Evolutionary conservation across 2,888 invertebrate genomes (phyloP), one percentile per base, ranked within the genome.

Genomic region (Trachelus tabidus): DNA sequence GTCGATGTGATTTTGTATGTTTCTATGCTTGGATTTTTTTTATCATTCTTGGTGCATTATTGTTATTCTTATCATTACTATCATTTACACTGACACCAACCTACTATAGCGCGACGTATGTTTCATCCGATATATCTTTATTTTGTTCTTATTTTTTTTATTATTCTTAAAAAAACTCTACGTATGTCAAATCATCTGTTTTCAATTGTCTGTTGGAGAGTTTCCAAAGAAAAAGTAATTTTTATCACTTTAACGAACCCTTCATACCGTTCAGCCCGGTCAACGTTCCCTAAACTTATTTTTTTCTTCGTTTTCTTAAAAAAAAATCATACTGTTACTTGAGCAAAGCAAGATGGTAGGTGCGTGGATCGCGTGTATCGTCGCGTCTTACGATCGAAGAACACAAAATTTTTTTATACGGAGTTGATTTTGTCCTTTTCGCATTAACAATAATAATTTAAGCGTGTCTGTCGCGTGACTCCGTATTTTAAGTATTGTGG

Each of bases 141-240:
- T 75, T 75, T 80, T 79, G 77, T 80, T 71, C 69, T 77, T 34
- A 33, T 68, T 6, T 30, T 69, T n/a, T 33, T 34, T 69, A n/a
- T 75, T 12, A 23, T 30, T 34, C 34, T 34, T n/a, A 2, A 9
- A 23, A 6, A 56, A 56, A 23, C 23, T 40, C 15, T 37, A 40
- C 2, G 0, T 56, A 6, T 1, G 56, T 56, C 23, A 23, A 23
- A 9, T 56, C 40, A 0, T 40, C 40, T 23, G 15, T 4, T 15
- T 40, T 40, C n/a, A 40, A 40, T 15, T 40, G 40, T 40, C 23
- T 6, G 15, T 40, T 9, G 40, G 6, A 40, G 15, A 15, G 40
- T 40, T 40, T 40, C 40, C 4, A 40, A 56, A 56, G 23, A 23
- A 40, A 15, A 15, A 15, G 40, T 56, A 23, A 23, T 56, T 56